These are phyloP conservation scores for Dinocampus coccinellae DNA, from an alignment of 2,888 invertebrate genomes.

Conservation along the genomic window DNA sequence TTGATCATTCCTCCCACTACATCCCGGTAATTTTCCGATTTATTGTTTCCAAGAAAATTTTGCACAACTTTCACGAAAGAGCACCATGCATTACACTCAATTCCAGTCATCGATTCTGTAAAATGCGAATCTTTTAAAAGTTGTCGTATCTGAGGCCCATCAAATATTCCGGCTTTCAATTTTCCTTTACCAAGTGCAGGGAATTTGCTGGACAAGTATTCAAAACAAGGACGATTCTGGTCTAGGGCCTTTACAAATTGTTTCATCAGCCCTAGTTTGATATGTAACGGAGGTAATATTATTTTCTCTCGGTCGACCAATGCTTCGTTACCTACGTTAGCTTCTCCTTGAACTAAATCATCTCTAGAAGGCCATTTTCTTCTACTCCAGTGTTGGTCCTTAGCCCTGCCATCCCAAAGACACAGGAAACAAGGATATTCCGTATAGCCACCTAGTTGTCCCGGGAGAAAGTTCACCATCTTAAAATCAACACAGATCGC, in stretches of 20 bases:
- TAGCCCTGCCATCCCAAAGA: slow-evolving; percentile 21
- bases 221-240: slow-evolving; percentile 11
- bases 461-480: background rate
- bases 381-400: background rate
- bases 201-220: too few relatives aligned
- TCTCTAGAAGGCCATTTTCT: slow-evolving; percentile 8
- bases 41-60: slow-evolving; percentile 26
- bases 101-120: background rate
- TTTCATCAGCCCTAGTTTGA: slow-evolving; percentile 23
- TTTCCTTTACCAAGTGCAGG: too few relatives aligned
- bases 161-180: too few relatives aligned
- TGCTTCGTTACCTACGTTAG: slow-evolving; percentile 10
- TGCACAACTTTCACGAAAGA: background rate
- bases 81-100: slow-evolving; percentile 10
- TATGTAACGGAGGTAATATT: slow-evolving; percentile 23
- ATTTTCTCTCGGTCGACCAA: slow-evolving; percentile 9
- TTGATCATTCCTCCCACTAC: slow-evolving; percentile 17
- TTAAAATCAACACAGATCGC: slow-evolving; percentile 36
- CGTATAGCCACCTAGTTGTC: background rate
- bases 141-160: too few relatives aligned
- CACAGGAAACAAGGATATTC: slow-evolving; percentile 9
- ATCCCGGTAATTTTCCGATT: slow-evolving; percentile 8
- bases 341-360: background rate
- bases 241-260: slow-evolving; percentile 19
- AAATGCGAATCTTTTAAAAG: too few relatives aligned